These are phyloP conservation scores for Lutjanus erythropterus DNA, from an alignment of 2,113 vertebrate genomes.

Conservation along the genomic window DNA sequence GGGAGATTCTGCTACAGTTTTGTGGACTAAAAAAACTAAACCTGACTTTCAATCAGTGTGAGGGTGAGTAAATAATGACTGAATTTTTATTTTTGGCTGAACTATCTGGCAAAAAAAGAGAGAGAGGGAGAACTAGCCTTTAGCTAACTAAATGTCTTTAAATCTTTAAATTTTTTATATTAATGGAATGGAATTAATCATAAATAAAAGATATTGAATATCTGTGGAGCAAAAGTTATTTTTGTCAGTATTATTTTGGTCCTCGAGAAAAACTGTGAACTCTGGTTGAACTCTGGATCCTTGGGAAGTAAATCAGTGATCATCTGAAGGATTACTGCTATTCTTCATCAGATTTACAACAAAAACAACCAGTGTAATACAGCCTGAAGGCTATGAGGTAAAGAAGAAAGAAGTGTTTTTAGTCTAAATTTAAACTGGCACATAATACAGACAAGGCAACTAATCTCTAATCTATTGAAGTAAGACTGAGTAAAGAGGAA, in stretches of 20 bases:
- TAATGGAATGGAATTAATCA: neutral
- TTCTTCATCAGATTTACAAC: constrained; percentile 27
- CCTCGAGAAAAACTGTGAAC: constrained; percentile 17
- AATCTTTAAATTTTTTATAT: too few species aligned
- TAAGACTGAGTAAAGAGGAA: neutral
- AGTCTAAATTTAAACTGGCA: neutral
- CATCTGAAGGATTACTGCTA: constrained; percentile 37
- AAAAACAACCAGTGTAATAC: constrained; percentile 12
- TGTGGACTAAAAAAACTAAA: too few species aligned
- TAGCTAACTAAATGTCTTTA: too few species aligned
- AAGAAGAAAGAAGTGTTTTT: too few species aligned
- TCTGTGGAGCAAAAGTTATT: neutral
- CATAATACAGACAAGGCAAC: neutral
- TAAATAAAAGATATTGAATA: neutral
- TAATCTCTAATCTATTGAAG: neutral
- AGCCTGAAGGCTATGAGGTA: constrained; percentile 1
- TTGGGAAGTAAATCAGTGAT: constrained; percentile 27
- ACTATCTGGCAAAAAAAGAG: too few species aligned
- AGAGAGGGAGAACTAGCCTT: too few species aligned
- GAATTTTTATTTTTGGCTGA: too few species aligned
- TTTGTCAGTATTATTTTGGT: neutral
- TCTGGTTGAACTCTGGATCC: constrained; percentile 50
- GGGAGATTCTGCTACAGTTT: too few species aligned
- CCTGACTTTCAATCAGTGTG: too few species aligned
- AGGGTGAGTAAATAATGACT: too few species aligned